phyloP scores from a whole-genome alignment of 2,888 invertebrate genomes.

The Lasius fuliginosus region DNA sequence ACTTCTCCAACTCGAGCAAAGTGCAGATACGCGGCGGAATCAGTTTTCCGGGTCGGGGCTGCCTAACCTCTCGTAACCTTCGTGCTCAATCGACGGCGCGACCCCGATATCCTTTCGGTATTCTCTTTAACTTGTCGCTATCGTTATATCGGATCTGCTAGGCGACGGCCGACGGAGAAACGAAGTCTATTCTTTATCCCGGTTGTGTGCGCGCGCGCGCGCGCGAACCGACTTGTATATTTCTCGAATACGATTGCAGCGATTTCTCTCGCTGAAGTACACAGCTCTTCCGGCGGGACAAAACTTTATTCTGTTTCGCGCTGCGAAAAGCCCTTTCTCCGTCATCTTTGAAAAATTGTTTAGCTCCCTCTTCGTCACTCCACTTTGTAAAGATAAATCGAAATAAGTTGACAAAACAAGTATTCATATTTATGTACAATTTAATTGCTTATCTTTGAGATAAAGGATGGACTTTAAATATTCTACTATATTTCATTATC shows the following conservation, averaged over 20 bases:
- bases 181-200: slow-evolving; percentile 63
- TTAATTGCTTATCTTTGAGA: slow-evolving; percentile 29
- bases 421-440: background rate
- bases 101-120: slow-evolving; percentile 68
- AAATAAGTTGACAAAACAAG: slow-evolving; percentile 17
- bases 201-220: background rate
- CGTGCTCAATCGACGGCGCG: slow-evolving; percentile 67
- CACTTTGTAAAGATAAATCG: slow-evolving; percentile 1
- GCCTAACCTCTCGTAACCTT: slow-evolving; percentile 62
- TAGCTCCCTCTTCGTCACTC: background rate
- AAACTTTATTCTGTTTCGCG: slow-evolving; percentile 30
- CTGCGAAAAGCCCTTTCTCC: slow-evolving; percentile 1
- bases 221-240: slow-evolving; percentile 34
- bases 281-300: background rate
- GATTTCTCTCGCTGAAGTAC: slow-evolving; percentile 31
- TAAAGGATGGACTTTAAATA: background rate
- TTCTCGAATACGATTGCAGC: slow-evolving; percentile 15
- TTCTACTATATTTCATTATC: background rate
- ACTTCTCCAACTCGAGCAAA: slow-evolving; percentile 57
- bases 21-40: slow-evolving; percentile 59
- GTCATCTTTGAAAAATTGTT: slow-evolving; percentile 27
- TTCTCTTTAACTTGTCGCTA: slow-evolving; percentile 70
- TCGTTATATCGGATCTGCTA: slow-evolving; percentile 63
- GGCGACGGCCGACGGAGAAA: slow-evolving; percentile 38
- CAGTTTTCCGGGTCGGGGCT: slow-evolving; percentile 66